Percentiles rank a stretch among this genome's conserved stretches.
These are phyloP conservation scores for Microcebus tavaratra DNA, from an alignment of 2,113 vertebrate genomes.

Conservation along the genomic window DNA sequence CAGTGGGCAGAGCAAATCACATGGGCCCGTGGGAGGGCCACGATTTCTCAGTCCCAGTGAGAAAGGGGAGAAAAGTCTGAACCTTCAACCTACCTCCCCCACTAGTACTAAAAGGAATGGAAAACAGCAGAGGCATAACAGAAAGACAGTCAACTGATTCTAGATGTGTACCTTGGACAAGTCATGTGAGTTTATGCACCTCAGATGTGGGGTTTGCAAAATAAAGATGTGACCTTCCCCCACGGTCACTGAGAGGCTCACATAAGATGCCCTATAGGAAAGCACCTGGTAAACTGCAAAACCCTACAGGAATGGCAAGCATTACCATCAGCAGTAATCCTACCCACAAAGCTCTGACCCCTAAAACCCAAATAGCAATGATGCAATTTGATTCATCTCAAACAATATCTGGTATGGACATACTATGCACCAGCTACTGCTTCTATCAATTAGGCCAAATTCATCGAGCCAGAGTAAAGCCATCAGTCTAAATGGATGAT, in stretches of 20 bases:
- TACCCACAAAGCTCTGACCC: neutral
- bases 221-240: neutral
- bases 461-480: neutral
- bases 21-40: neutral
- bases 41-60: neutral
- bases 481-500: neutral
- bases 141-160: neutral
- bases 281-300: neutral
- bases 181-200: neutral
- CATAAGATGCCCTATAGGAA: neutral
- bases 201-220: neutral
- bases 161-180: neutral
- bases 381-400: neutral
- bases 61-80: neutral
- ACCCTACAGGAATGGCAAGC: neutral
- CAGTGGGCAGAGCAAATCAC: neutral
- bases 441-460: neutral
- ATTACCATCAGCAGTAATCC: neutral
- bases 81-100: neutral
- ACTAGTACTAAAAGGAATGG: neutral
- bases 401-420: neutral
- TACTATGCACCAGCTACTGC: neutral
- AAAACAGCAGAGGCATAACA: neutral
- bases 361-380: neutral
- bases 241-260: neutral